A percentile compares a stretch with the other conserved stretches of the same genome.
Conservation (phyloP, 2,888 invertebrate species). For the Ferrisia virgata region DNA sequence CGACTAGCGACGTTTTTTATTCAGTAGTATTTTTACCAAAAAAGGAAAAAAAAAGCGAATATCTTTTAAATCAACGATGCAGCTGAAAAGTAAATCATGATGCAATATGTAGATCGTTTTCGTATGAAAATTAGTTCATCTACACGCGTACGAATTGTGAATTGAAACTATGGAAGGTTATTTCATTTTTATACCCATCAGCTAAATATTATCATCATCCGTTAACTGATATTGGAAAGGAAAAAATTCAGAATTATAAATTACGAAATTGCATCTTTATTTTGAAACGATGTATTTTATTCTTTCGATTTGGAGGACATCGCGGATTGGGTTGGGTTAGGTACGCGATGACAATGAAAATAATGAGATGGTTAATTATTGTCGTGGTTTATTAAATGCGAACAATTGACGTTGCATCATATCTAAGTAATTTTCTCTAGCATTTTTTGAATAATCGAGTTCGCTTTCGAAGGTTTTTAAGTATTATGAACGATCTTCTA, state of each 20-base stretch:
- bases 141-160: too few relatives aligned
- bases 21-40: too few relatives aligned
- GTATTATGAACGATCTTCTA: background rate
- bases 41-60: too few relatives aligned
- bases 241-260: background rate
- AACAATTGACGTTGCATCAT: background rate
- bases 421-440: background rate
- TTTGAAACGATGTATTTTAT: background rate
- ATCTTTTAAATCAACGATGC: too few relatives aligned
- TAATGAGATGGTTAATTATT: conserved; percentile 13
- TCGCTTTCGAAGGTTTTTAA: background rate
- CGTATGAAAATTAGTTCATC: too few relatives aligned
- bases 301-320: background rate
- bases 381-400: conserved; percentile 15
- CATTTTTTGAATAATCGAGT: background rate
- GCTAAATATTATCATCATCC: background rate
- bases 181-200: background rate
- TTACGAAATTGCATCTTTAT: background rate
- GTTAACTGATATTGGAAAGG: background rate
- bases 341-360: conserved; percentile 22
- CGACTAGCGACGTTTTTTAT: too few relatives aligned
- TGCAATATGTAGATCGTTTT: too few relatives aligned
- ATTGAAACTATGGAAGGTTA: background rate
- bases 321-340: background rate
- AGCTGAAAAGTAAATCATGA: too few relatives aligned